Evolutionary conservation across 2,888 invertebrate genomes (phyloP), one percentile per base, ranked within the genome.

Genomic region (Allolobophora icterica): DNA sequence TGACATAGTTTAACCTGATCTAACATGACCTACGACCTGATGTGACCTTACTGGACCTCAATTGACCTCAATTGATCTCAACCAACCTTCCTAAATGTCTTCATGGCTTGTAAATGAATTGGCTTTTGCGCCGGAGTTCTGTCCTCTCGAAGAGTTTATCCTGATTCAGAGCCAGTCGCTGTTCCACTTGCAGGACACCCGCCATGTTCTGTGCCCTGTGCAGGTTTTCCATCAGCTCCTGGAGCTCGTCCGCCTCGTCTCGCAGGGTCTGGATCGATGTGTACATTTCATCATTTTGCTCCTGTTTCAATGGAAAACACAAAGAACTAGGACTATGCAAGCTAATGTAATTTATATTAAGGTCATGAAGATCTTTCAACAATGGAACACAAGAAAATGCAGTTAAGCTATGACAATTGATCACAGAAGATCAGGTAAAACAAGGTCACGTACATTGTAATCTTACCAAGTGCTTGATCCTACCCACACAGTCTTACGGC

Each of bases 261-360:
- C 94, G 93, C 91, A 95, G 93, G 91, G 94, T 93, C 93, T 95
- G 94, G 84, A 95, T 94, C 90, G 94, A 94, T 45, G 94, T 93
- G 92, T 95, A 95, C 38, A 95, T 94, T 42, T 95, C 95, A 91
- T 94, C 92, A 71, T 95, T 95, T 87, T 95, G 94, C 92, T 94
- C 94, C 94, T 94, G 92, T 40, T 71, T n/a, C 71, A 71, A n/a
- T 13, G n/a, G 71, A 71, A 71, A 71, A 52, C 17, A 71, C 4
- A 71, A 8, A n/a, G 71, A n/a, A n/a, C 71, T 0, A 71, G 30
- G 0, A 11, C 13, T 17, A 45, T 5, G 17, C 45, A 45, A 45
- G 5, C 45, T 45, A 71, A 30, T 71, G 30, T n/a, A 71, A 71
- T 71, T 8, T 17, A 71, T 21, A 8, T n/a, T n/a, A n/a, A 30